Evolutionary conservation across 2,113 vertebrate genomes (phyloP).

Genomic region (Phoenicopterus ruber): DNA sequence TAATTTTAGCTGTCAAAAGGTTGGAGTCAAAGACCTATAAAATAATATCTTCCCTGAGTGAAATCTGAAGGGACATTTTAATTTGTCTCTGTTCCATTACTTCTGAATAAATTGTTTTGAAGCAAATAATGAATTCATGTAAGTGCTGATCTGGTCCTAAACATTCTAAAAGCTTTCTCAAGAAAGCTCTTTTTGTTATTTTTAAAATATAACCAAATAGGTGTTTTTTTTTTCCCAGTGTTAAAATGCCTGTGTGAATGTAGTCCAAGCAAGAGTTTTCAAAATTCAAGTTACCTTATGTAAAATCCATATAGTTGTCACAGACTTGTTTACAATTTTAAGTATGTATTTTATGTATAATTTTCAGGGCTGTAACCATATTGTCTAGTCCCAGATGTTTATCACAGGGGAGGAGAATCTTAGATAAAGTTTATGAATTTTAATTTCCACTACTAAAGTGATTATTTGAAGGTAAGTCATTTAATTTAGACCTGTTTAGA

Average conservation of each 20-base stretch:
- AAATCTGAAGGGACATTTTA: conserved; percentile 23
- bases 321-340: background rate
- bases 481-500: background rate
- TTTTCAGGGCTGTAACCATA: background rate
- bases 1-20: conserved; percentile 46
- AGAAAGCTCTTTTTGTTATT: background rate
- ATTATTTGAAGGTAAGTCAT: background rate
- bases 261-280: background rate
- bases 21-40: conserved; percentile 28
- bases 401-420: background rate
- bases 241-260: background rate
- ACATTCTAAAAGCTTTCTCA: background rate
- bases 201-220: background rate
- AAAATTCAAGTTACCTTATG: background rate
- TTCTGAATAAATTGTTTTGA: conserved; percentile 31
- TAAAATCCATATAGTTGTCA: background rate
- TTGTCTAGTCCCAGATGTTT: background rate
- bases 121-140: background rate
- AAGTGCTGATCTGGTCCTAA: background rate
- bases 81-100: conserved; percentile 27
- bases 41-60: conserved; percentile 7
- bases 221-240: background rate
- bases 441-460: background rate
- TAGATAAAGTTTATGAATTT: background rate
- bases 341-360: background rate